Conservation (phyloP, 2,113 vertebrate genomes). For the Gadus chalcogrammus region DNA sequence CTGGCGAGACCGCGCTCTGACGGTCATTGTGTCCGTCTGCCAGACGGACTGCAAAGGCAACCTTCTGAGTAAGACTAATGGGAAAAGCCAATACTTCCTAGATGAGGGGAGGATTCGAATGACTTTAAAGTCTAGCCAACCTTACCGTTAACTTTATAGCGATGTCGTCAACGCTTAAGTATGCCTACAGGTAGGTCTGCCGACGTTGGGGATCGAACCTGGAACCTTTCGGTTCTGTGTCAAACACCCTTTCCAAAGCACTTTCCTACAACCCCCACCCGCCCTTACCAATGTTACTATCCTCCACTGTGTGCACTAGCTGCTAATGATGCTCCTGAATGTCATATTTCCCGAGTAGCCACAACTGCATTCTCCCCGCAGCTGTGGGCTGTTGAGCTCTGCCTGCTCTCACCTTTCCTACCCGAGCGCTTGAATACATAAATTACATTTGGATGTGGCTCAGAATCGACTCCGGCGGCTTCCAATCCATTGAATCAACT, state of each 20-base stretch:
- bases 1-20: conserved; percentile 21
- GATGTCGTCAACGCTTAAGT: too few species aligned
- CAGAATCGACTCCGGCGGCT: conserved; percentile 49
- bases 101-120: too few species aligned
- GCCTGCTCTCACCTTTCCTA: conserved; percentile 1
- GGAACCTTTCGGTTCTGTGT: too few species aligned
- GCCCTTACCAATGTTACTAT: not conserved
- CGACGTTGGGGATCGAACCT: too few species aligned
- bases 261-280: not conserved
- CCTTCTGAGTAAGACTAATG: too few species aligned
- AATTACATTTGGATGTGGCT: conserved; percentile 50
- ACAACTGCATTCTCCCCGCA: conserved; percentile 31
- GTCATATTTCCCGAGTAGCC: conserved; percentile 35
- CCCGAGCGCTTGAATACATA: conserved; percentile 32
- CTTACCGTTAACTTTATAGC: too few species aligned
- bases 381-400: conserved; percentile 30
- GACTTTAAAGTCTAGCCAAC: too few species aligned
- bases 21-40: conserved; percentile 11
- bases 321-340: conserved; percentile 49
- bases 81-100: too few species aligned
- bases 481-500: conserved; percentile 61
- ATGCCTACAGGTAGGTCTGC: too few species aligned
- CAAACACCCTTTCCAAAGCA: too few species aligned
- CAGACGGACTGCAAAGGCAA: too few species aligned
- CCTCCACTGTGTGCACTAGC: conserved; percentile 6